Evolutionary conservation across 2,113 vertebrate species (phyloP).

Genomic region (Zosterops japonicus): DNA sequence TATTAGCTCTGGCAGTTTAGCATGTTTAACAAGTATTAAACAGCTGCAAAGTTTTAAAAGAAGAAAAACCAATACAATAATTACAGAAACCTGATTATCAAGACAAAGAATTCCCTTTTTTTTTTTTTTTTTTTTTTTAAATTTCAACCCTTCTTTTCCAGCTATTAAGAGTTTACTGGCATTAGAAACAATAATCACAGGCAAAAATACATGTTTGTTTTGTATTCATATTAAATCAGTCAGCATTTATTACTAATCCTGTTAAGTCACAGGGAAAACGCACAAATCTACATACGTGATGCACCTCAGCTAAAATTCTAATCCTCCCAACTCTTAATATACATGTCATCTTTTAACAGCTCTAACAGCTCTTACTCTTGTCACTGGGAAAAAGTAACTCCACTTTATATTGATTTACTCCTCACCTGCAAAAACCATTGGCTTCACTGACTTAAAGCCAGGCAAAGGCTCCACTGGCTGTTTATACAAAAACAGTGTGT

Average conservation of each 20-base stretch:
- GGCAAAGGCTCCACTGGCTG: slow-evolving; percentile 90
- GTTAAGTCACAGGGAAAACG: background rate
- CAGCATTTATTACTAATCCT: background rate
- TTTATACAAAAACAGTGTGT: slow-evolving; percentile 88
- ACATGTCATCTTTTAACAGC: background rate
- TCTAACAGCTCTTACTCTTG: background rate
- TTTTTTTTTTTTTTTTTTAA: background rate
- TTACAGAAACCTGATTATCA: background rate
- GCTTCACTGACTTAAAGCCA: slow-evolving; percentile 93
- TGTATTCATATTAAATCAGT: background rate
- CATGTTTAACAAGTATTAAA: background rate
- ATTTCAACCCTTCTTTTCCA: background rate
- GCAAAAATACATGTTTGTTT: background rate
- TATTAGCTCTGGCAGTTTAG: background rate
- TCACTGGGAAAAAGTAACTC: background rate
- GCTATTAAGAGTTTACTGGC: background rate
- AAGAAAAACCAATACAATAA: background rate
- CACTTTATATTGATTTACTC: slow-evolving; percentile 2
- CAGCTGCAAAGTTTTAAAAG: background rate
- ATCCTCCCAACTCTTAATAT: background rate
- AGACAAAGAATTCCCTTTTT: background rate
- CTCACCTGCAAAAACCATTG: slow-evolving; percentile 99
- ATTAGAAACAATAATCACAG: background rate
- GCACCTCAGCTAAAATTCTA: background rate
- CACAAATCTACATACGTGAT: background rate